Conservation (phyloP, 1,140 invertebrate genomes). For the Sminthurides bifidus region DNA sequence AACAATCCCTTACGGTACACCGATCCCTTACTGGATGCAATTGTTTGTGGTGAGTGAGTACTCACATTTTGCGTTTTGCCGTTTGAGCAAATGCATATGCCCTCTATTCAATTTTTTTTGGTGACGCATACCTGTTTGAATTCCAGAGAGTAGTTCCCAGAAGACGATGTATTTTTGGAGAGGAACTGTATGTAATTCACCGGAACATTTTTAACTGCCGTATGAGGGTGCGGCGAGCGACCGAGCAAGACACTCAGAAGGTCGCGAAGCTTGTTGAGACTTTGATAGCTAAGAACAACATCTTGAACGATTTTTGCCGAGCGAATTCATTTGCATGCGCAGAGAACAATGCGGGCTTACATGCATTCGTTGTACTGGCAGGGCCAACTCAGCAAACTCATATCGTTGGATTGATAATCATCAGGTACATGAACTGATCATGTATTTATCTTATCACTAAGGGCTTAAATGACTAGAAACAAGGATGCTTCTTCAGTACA, state of each 20-base stretch:
- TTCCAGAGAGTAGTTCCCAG: conserved; percentile 42
- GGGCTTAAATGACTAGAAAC: no score
- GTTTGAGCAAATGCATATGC: background rate
- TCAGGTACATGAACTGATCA: background rate
- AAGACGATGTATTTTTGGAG: conserved; percentile 42
- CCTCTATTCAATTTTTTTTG: no score
- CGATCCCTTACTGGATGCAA: conserved; percentile 47
- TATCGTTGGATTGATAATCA: background rate
- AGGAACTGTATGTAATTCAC: conserved; percentile 53
- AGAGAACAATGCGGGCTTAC: background rate
- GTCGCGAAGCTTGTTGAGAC: conserved; percentile 28
- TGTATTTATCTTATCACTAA: background rate
- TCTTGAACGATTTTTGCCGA: conserved; percentile 1
- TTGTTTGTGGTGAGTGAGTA: conserved; percentile 45
- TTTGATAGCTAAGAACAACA: conserved; percentile 4
- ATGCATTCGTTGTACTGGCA: conserved; percentile 1
- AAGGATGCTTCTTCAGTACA: no score
- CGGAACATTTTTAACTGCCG: conserved; percentile 40
- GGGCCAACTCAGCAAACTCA: background rate
- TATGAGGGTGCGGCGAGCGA: conserved; percentile 35
- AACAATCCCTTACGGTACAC: conserved; percentile 47
- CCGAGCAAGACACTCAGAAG: conserved; percentile 24
- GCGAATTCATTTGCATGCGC: background rate
- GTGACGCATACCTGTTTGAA: background rate
- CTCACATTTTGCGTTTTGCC: background rate